Evolutionary conservation across 2,113 vertebrate species (phyloP), one percentile per base, ranked within the genome.

Genomic region (Grammomys dolichurus): DNA sequence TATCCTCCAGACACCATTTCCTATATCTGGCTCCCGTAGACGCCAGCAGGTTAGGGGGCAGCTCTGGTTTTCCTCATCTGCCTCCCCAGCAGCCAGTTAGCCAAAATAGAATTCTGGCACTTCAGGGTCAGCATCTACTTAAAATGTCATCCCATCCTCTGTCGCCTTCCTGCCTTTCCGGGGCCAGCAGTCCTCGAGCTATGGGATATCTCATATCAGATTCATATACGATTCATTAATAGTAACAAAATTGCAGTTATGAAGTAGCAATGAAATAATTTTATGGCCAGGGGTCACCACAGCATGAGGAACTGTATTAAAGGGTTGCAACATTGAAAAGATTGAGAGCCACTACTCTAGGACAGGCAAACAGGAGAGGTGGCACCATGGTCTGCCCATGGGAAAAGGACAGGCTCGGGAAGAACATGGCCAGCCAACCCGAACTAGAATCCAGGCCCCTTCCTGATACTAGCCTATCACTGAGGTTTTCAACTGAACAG

Each of bases 41-140:
- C 28, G 26, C 7, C 40, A 36, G 48, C 11, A 14, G 82, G 56
- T 36, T 20, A 9, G 56, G 85, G 67, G 16, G 24, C 36, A 54
- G 16, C 16, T 76, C 28, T 63, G 14, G 19, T 81, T 90, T 33
- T 51, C 51, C 63, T 78, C n/a, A 17, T 24, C 58, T 20, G 65
- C 60, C n/a, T 84, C 22, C 24, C 69, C 80, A 20, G 16, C 48
- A n/a, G 60, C 76, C 73, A 11, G 26, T n/a, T 13, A 4, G 28
- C 70, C 91, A 19, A 87, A 87, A 36, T 70, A 67, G 51, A 43
- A 51, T 67, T 40, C 40, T 51, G 9, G 28, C 43, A 54, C 31
- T 33, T 70, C 0, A 0, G 4, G n/a, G 65, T 17, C 9, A 0
- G n/a, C 0, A 48, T 48, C 22, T 33, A 20, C 4, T 14, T 43